Evolutionary conservation across 2,888 invertebrate genomes (phyloP).

Genomic region (Tineola bisselliella): DNA sequence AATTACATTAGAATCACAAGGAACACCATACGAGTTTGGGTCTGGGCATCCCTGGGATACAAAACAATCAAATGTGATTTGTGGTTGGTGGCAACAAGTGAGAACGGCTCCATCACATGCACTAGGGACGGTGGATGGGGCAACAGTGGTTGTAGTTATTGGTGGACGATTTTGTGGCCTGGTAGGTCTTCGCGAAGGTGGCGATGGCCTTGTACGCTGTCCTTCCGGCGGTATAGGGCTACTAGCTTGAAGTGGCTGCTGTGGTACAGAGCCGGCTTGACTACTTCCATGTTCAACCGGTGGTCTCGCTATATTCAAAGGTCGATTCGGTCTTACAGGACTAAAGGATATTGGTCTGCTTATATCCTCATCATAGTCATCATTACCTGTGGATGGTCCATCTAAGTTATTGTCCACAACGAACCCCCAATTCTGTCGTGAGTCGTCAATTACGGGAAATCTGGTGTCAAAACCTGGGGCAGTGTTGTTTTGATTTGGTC

Average conservation of each 20-base stretch:
- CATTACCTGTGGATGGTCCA: constrained; percentile 22
- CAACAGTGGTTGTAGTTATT: constrained; percentile 46
- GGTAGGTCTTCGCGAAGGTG: background rate
- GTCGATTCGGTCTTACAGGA: constrained; percentile 27
- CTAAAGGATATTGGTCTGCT: constrained; percentile 44
- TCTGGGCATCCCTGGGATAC: constrained; percentile 48
- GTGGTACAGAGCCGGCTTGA: constrained; percentile 23
- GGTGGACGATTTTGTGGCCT: background rate
- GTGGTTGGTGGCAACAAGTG: constrained; percentile 39
- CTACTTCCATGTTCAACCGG: constrained; percentile 38
- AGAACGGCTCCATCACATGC: constrained; percentile 43
- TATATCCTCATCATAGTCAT: constrained; percentile 29
- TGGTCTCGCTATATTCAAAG: constrained; percentile 29
- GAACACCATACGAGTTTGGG: constrained; percentile 39
- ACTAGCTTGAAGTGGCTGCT: background rate
- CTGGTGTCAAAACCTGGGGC: constrained; percentile 26
- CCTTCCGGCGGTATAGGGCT: background rate
- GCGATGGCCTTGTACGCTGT: background rate
- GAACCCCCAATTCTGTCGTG: constrained; percentile 42
- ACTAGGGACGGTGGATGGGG: constrained; percentile 26
- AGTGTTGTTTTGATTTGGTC: constrained; percentile 17
- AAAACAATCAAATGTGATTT: constrained; percentile 40
- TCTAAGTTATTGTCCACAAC: constrained; percentile 17
- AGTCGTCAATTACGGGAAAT: constrained; percentile 35
- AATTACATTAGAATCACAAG: constrained; percentile 36